Evolutionary conservation across 2,797 vertebrate genomes (phyloP), one percentile per base, ranked within the genome.

Genomic region (Syngnathus acus): DNA sequence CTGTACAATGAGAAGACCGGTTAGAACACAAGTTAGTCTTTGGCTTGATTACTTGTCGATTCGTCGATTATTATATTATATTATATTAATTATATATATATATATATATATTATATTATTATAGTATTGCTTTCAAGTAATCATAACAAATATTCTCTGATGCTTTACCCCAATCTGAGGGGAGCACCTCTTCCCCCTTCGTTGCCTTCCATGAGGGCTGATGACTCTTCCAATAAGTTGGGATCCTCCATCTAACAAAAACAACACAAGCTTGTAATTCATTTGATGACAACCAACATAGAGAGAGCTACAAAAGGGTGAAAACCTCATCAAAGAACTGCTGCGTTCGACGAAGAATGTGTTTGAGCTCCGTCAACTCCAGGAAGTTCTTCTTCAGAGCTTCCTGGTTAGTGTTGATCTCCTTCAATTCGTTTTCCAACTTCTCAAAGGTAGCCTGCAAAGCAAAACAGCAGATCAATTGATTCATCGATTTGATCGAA

Each of bases 271-370:
- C 32, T 32, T 32, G 3, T 32, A 4, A 32, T 32, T 32, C 4
- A 32, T 32, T 32, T 32, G 4, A 32, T 0, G 32, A 32, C 17
- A 53, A 4, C 23, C 2, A n/a, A 50, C 8, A 6, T 51, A 17
- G 9, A 51, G 45, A 50, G 9, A 4, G 38, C 10, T 0, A 43
- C 9, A 55, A 45, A 16, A n/a, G 6, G 5, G 50, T 48, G 72
- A 92, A 87, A 87, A 97, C 95, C 95, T 97, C 95, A 73, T 97
- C 93, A 77, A 97, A 97, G 83, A 97, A 97, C 72, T 97, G 95
- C 82, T 97, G 95, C n/a, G 95, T 97, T 86, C 95, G 94, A 65
- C 94, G 93, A 68, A 97, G 92, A 77, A 97, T 97, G 80, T 93
- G 95, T 74, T 97, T 97, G 77, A 97, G 90, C 78, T 97, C 95